Conservation (phyloP, 1,140 invertebrate species). For the silkworm (Bombyx mori) region ASM3026992v2 NC_085108.1:246001-246500, state of each 20-base stretch:
- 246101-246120: too few relatives aligned
- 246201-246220: slow-evolving; percentile 24
- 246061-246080: too few relatives aligned
- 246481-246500: too few relatives aligned
- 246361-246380: neutral
- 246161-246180: slow-evolving; percentile 38
- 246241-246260: slow-evolving; percentile 38
- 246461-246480: too few relatives aligned
- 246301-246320: too few relatives aligned
- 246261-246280: slow-evolving; percentile 33
- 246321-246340: too few relatives aligned
- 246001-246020: too few relatives aligned
- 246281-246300: neutral
- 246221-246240: slow-evolving; percentile 35
- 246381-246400: slow-evolving; percentile 17
- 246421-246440: slow-evolving; percentile 38
- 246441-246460: neutral
- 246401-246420: slow-evolving; percentile 58
- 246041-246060: too few relatives aligned
- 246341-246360: neutral
- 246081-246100: too few relatives aligned
- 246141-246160: slow-evolving; percentile 30
- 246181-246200: slow-evolving; percentile 46
- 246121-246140: slow-evolving; percentile 44
- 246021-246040: too few relatives aligned